These are phyloP conservation scores for Sphenodon punctatus DNA, from an alignment of 2,797 vertebrate genomes.

Conservation along the genomic window DNA sequence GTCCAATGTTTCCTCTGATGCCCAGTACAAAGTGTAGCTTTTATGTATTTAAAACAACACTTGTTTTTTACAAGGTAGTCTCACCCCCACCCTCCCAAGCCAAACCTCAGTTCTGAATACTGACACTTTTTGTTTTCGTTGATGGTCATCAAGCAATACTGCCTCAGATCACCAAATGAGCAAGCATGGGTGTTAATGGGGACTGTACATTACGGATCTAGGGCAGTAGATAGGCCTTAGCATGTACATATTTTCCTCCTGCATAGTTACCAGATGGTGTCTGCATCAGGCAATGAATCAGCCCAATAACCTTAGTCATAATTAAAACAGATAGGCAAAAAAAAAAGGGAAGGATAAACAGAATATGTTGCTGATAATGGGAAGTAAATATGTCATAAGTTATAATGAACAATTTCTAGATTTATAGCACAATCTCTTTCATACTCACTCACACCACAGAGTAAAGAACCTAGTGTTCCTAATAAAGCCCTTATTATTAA, in stretches of 20 bases:
- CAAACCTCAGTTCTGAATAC: not conserved
- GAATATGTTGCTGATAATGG: not conserved
- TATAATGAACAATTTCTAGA: slow-evolving; percentile 20
- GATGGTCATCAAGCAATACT: too few relatives aligned
- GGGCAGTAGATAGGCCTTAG: accelerated
- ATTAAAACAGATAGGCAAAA: slow-evolving; percentile 3
- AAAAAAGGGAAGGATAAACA: not conserved
- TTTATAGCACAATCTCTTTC: not conserved
- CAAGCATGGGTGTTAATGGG: not conserved
- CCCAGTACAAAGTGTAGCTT: too few relatives aligned
- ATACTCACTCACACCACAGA: not conserved
- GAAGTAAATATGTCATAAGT: not conserved
- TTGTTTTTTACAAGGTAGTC: too few relatives aligned
- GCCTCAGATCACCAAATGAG: not conserved
- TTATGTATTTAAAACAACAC: too few relatives aligned
- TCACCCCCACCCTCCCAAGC: too few relatives aligned
- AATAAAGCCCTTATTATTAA: not conserved
- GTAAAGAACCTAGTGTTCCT: not conserved
- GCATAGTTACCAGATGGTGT: slow-evolving; percentile 15
- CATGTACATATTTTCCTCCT: not conserved
- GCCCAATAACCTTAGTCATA: not conserved
- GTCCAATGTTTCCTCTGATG: too few relatives aligned
- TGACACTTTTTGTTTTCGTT: too few relatives aligned
- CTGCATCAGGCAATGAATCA: not conserved
- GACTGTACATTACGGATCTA: not conserved